Percentiles rank a stretch among this genome's conserved stretches.
phyloP scores from a whole-genome alignment of 2,113 vertebrate species.

The Lampris megalopsis region DNA sequence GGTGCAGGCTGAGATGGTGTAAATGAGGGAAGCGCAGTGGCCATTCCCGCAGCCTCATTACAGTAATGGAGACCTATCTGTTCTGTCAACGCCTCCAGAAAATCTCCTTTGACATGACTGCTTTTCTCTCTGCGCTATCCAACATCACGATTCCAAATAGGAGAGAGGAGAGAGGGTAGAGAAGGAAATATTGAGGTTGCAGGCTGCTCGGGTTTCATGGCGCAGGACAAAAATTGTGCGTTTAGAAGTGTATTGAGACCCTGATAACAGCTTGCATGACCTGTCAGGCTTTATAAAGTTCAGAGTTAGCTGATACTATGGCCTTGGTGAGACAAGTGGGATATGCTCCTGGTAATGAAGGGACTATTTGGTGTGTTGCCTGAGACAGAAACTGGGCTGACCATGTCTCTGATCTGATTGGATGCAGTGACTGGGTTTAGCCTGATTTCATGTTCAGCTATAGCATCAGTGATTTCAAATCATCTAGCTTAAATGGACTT shows the following conservation, averaged over 20 bases:
- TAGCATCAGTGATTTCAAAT: background rate
- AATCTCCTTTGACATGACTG: constrained; percentile 76
- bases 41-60: constrained; percentile 85
- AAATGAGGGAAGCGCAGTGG: constrained; percentile 81
- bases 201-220: constrained; percentile 54
- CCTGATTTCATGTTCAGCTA: background rate
- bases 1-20: constrained; percentile 75
- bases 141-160: constrained; percentile 49
- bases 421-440: background rate
- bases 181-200: constrained; percentile 42
- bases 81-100: constrained; percentile 83
- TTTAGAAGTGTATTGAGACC: constrained; percentile 71
- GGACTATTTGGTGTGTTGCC: constrained; percentile 19
- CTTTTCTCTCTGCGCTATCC: constrained; percentile 61
- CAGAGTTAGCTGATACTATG: constrained; percentile 53
- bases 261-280: constrained; percentile 72
- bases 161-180: constrained; percentile 30
- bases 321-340: constrained; percentile 20
- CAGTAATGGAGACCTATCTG: constrained; percentile 84
- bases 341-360: constrained; percentile 30
- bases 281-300: constrained; percentile 72
- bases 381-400: constrained; percentile 7
- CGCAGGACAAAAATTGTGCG: constrained; percentile 69
- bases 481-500: background rate
- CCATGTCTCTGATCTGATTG: constrained; percentile 1